Evolutionary conservation across 2,797 vertebrate genomes (phyloP).

Genomic region (Manis javanica): DNA sequence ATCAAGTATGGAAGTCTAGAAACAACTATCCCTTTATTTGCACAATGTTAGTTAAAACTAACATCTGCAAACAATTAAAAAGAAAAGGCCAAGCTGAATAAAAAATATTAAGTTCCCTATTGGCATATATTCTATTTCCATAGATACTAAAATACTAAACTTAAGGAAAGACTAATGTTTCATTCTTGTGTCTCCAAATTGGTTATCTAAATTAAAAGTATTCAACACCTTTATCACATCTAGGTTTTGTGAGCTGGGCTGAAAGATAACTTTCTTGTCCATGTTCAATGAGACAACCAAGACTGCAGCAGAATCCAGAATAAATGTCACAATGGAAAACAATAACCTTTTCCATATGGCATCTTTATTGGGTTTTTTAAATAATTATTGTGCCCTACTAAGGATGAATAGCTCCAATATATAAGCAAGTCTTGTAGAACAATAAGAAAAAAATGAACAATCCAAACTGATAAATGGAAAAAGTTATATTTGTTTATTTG

Average conservation of each 20-base stretch:
- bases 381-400: no score
- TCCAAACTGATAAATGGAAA: no score
- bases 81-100: background rate
- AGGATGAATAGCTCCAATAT: no score
- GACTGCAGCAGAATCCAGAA: background rate
- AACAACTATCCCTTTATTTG: conserved; percentile 26
- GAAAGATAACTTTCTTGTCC: background rate
- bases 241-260: background rate
- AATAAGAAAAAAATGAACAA: no score
- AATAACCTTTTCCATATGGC: background rate
- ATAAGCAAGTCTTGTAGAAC: no score
- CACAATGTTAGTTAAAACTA: conserved; percentile 44
- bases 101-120: conserved; percentile 32
- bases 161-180: conserved; percentile 45
- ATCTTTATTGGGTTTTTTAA: background rate
- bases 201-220: conserved; percentile 38
- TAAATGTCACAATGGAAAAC: background rate
- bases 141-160: conserved; percentile 26
- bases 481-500: background rate
- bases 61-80: conserved; percentile 29
- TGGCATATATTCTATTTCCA: background rate
- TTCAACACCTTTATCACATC: background rate
- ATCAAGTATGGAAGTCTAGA: conserved; percentile 35
- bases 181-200: conserved; percentile 28
- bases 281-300: background rate